Evolutionary conservation across 2,797 vertebrate genomes (phyloP), one percentile per base, ranked within the genome.

Genomic region (Florisuga fusca): DNA sequence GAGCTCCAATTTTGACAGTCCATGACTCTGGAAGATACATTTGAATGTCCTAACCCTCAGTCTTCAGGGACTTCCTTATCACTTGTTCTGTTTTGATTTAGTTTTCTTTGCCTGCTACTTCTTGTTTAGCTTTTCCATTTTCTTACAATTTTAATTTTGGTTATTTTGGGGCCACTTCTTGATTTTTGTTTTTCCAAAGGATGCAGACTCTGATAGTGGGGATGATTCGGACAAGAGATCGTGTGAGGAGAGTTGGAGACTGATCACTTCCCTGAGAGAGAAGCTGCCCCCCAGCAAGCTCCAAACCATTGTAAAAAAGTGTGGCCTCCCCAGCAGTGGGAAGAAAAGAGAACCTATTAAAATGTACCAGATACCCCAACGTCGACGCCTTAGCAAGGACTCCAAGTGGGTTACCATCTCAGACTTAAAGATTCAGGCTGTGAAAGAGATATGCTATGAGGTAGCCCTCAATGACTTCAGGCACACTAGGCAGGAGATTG

Each of bases 221-320:
- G 99, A 99, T 98, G 99, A 99, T 98, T 99, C 99, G 98, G 99
- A 99, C 99, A 99, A 99, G 99, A 98, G 99, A 97, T 99, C 99
- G 97, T 99, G 99, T 93, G 99, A 99, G 97, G 99, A 99, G 98
- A 99, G 99, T 98, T 99, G 99, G 99, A 99, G 99, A 98, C 98
- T 99, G 98, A 99, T 99, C 97, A 99, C 99, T 97, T 99, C 99
- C 97, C 97, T 99, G 98, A 99, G 99, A 98, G 99, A 99, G 98
- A 99, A 99, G 98, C 99, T 99, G 91, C 99, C 99, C 94, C 99
- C 99, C 97, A 99, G 99, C 98, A 99, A 99, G 98, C 97, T 99
- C 87, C 99, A 99, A 98, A 99, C 99, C 98, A 99, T 99, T 98
- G 99, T 99, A 96, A 99, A 99, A 99, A 99, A 99, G 97, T 99